Conservation (phyloP, 2,113 vertebrate species). For the Phylloscopus whistleri region DNA sequence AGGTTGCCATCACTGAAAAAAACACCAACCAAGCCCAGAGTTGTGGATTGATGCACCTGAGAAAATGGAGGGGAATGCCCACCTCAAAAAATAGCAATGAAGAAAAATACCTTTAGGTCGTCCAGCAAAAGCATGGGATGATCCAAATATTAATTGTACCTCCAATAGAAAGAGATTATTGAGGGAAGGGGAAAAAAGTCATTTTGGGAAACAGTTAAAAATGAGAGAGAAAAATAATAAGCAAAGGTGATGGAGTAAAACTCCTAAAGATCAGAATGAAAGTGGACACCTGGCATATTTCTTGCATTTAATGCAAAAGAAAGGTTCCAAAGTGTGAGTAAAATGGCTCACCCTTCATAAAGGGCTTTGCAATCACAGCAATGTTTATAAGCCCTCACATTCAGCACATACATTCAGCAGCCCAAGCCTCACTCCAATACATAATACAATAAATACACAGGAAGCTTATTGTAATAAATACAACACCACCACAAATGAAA, state of each 20-base stretch:
- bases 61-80: neutral
- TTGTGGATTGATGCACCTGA: fast-evolving
- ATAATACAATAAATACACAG: slow-evolving; percentile 20
- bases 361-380: neutral
- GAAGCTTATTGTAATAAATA: slow-evolving; percentile 36
- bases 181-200: neutral
- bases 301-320: neutral
- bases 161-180: neutral
- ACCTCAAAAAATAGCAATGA: neutral
- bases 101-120: neutral
- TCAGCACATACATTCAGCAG: neutral
- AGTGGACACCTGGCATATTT: neutral
- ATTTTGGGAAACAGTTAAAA: neutral
- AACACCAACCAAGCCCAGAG: neutral
- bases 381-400: neutral
- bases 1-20: neutral
- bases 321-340: neutral
- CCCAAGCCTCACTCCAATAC: neutral
- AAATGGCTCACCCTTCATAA: neutral
- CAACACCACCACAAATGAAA: slow-evolving; percentile 12
- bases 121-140: neutral
- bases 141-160: neutral
- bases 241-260: neutral
- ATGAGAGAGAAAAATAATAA: neutral
- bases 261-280: neutral